These are phyloP conservation scores for Pediacus dermestoides DNA, from an alignment of 2,888 invertebrate species.

Conservation along the genomic window DNA sequence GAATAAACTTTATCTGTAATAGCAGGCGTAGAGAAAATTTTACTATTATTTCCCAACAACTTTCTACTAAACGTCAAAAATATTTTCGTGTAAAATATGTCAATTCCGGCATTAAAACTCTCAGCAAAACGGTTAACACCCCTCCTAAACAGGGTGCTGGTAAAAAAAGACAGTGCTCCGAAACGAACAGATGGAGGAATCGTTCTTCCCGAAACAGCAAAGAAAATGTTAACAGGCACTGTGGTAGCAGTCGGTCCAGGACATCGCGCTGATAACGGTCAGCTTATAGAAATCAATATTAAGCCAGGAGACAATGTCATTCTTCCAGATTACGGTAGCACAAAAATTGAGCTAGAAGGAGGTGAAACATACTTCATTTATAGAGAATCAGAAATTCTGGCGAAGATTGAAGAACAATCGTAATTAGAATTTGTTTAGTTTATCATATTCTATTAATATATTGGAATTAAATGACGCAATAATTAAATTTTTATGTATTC, in stretches of 20 bases:
- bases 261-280: constrained; percentile 61
- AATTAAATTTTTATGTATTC: too few relatives aligned
- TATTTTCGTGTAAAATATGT: too few relatives aligned
- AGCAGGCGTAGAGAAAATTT: too few relatives aligned
- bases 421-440: not conserved
- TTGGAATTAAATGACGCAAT: too few relatives aligned
- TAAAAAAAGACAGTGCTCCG: constrained; percentile 31
- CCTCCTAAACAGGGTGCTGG: constrained; percentile 34
- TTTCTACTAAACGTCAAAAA: too few relatives aligned
- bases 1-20: too few relatives aligned
- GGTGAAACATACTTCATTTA: constrained; percentile 85
- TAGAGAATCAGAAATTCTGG: constrained; percentile 90
- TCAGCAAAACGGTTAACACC: constrained; percentile 28
- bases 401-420: constrained; percentile 62
- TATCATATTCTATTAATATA: too few relatives aligned
- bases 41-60: too few relatives aligned
- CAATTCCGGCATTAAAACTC: not conserved
- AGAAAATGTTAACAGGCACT: constrained; percentile 22
- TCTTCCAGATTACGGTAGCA: constrained; percentile 95
- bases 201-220: constrained; percentile 32
- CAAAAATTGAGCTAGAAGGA: constrained; percentile 84
- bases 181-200: constrained; percentile 36
- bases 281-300: constrained; percentile 70
- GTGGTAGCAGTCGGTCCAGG: constrained; percentile 40
- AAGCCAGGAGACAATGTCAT: constrained; percentile 89